Evolutionary conservation across 2,113 vertebrate species (phyloP).

Genomic region (Psephotus haematonotus): DNA sequence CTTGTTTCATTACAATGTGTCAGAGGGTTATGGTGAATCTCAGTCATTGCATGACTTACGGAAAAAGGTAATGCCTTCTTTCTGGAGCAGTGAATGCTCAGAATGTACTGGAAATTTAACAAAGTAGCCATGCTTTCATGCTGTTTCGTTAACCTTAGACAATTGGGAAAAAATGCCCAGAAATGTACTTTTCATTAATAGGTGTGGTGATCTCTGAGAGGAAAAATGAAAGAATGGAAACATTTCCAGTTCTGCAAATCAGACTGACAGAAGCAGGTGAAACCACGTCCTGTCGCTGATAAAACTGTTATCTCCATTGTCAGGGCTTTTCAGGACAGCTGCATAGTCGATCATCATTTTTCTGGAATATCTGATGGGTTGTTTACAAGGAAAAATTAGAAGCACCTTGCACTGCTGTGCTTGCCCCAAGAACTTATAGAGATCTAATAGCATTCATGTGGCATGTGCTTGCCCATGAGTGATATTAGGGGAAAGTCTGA

Average conservation of each 20-base stretch:
- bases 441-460: background rate
- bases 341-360: background rate
- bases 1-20: background rate
- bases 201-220: conserved; percentile 11
- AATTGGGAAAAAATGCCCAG: background rate
- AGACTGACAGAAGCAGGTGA: conserved; percentile 4
- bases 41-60: background rate
- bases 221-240: conserved; percentile 36
- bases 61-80: background rate
- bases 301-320: conserved; percentile 38
- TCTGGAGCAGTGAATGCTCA: background rate
- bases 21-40: background rate
- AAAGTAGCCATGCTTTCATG: background rate
- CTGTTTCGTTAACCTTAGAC: background rate
- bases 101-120: background rate
- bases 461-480: background rate
- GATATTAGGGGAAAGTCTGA: background rate
- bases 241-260: conserved; percentile 46
- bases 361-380: conserved; percentile 38
- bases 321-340: conserved; percentile 38
- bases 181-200: background rate
- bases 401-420: background rate
- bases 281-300: conserved; percentile 25
- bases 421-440: background rate
- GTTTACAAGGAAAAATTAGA: conserved; percentile 37